Evolutionary conservation across 2,888 invertebrate species (phyloP), one percentile per base, ranked within the genome.

Genomic region (Drosophila leonis): DNA sequence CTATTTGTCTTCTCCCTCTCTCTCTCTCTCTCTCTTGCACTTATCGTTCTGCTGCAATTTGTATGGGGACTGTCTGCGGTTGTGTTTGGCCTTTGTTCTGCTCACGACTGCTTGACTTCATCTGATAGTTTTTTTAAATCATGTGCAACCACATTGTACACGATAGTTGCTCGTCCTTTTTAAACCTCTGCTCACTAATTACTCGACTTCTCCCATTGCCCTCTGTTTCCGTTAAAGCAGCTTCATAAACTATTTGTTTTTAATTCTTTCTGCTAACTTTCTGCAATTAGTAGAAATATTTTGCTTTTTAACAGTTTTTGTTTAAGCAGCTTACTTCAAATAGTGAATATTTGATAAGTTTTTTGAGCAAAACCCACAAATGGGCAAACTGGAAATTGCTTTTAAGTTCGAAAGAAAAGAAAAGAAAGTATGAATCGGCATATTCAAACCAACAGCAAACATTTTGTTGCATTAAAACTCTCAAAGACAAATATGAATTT

Each of bases 61-160:
- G 59, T 60, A 48, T 39, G 46, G 52, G 8, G 33, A 24, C 56
- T 57, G 56, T 35, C 44, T 61, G 51, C 37, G 55, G 27, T 13
- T n/a, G 48, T 35, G 15, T 44, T 65, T 56, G 55, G 24, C 80
- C 61, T 60, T 65, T 65, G 52, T 65, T 65, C 37, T 3, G 33
- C 59, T 48, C 65, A 61, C n/a, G n/a, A 67, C 61, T 70, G 68
- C 70, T 69, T 78, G 82, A 89, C 73, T 80, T 73, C 41, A 62
- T 69, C 78, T 90, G 74, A 80, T 81, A 82, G 88, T 69, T 69
- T 72, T 24, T 72, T 71, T 67, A 64, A 77, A 75, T 64, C 66
- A 72, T 67, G 71, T 63, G 64, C 54, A 51, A 15, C 24, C 52
- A 39, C 56, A 55, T 49, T 29, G 35, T 42, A 29, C 20, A 18